These are phyloP conservation scores for Smittia aterrima DNA, from an alignment of 2,888 invertebrate species.

Conservation along the genomic window DNA sequence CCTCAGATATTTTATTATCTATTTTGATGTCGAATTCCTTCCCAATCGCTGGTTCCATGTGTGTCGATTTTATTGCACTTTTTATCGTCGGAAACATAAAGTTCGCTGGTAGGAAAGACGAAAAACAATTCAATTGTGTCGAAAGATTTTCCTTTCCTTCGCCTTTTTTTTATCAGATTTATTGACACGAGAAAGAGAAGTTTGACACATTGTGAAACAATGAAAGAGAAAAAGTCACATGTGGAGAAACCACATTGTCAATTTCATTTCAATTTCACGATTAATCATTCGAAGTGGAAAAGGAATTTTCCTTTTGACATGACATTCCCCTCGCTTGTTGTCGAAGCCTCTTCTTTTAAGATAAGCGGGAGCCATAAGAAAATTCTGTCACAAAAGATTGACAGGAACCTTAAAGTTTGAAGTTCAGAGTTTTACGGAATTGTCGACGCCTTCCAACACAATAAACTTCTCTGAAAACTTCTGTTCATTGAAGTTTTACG, in stretches of 20 bases:
- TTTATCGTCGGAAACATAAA: conserved; percentile 11
- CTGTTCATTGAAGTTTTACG: conserved; percentile 10
- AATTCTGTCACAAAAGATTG: too few species aligned
- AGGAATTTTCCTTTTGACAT: not conserved
- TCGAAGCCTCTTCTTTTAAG: not conserved
- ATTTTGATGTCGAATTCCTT: not conserved
- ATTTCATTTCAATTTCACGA: conserved; percentile 26
- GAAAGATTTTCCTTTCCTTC: conserved; percentile 2
- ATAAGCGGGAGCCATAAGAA: not conserved
- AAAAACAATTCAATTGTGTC: conserved; percentile 26
- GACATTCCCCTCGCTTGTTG: not conserved
- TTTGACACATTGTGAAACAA: conserved; percentile 4
- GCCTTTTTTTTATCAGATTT: conserved; percentile 5
- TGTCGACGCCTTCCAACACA: not conserved
- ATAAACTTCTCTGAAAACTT: not conserved
- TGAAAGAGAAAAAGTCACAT: not conserved
- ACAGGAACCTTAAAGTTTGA: too few species aligned
- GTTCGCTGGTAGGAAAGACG: not conserved
- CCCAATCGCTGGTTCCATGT: not conserved
- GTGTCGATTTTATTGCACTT: conserved; percentile 19
- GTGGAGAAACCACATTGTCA: conserved; percentile 14
- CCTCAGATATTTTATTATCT: conserved; percentile 27
- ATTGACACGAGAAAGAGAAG: too few species aligned
- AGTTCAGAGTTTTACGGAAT: too few species aligned
- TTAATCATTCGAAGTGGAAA: conserved; percentile 27